Evolutionary conservation across 2,113 vertebrate genomes (phyloP).

Genomic region (Noctilio leporinus): DNA sequence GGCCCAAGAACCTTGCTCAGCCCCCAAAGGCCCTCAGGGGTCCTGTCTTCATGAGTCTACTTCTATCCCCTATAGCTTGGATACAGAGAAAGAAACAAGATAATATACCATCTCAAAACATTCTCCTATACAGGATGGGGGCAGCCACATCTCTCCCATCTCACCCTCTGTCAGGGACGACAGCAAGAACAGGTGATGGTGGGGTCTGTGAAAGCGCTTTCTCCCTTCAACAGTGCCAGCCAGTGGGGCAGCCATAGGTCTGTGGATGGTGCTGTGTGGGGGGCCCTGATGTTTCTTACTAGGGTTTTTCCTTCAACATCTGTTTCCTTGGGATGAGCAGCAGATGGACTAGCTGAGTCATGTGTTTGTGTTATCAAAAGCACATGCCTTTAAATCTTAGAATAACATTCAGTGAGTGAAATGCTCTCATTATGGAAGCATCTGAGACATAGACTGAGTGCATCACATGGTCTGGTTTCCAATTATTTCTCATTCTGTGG

Average conservation of each 20-base stretch:
- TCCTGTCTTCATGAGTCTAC: not conserved
- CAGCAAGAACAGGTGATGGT: not conserved
- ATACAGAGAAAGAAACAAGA: not conserved
- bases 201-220: not conserved
- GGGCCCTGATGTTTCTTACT: not conserved
- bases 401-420: not conserved
- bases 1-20: not conserved
- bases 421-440: no score
- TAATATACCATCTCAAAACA: not conserved
- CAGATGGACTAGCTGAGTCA: not conserved
- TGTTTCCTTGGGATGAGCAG: not conserved
- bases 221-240: rapidly evolving
- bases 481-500: rapidly evolving
- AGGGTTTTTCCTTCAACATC: not conserved
- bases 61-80: not conserved
- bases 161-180: not conserved
- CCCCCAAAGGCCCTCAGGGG: not conserved
- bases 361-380: not conserved
- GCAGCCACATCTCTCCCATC: not conserved
- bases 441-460: not conserved
- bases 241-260: not conserved
- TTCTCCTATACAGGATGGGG: not conserved
- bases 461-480: not conserved
- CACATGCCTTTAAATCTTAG: not conserved
- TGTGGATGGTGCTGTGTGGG: not conserved